Evolutionary conservation across 2,797 vertebrate species (phyloP), one percentile per base, ranked within the genome.

Genomic region (Thaleichthys pacificus): DNA sequence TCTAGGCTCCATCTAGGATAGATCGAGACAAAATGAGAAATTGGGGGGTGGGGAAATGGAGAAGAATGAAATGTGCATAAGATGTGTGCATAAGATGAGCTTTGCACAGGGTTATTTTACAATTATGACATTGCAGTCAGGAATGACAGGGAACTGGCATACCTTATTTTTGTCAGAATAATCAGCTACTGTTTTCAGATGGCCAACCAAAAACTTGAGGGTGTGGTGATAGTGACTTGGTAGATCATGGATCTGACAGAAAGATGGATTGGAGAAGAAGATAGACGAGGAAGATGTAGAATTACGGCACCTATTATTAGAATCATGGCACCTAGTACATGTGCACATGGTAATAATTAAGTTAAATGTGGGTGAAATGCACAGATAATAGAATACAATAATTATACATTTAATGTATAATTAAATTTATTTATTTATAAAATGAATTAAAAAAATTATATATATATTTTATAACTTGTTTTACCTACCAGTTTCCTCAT

Each of bases 121-220:
- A 47, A 12, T 11, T 14, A 47, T 47, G 42, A 47, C 42, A 47
- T 14, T 47, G 9, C 42, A 47, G 2, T 47, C 42, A 47, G 42
- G 9, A 47, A 47, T 47, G 3, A 47, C 42, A 47, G 9, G 11
- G 42, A 47, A 47, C 12, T 47, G 42, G 9, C 3, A 56, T 77
- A 97, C 97, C 95, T 98, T 99, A 86, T 98, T 99, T 85, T 96
- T 96, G 61, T 97, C 95, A 0, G 95, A 93, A 87, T 98, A 87
- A 81, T 98, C 97, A 0, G 97, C 96, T 1, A 99, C 95, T 77
- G 85, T 97, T 87, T 96, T 98, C 54, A 99, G 90, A 71, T 99
- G 97, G 24, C 93, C 92, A 78, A 97, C 93, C 64, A 99, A 89
- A 85, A 96, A 99, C 74, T 96, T 95, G 54, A 99, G 92, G 0